Conservation (phyloP, 2,797 vertebrate species). For the Melanotaenia nigrans region DNA sequence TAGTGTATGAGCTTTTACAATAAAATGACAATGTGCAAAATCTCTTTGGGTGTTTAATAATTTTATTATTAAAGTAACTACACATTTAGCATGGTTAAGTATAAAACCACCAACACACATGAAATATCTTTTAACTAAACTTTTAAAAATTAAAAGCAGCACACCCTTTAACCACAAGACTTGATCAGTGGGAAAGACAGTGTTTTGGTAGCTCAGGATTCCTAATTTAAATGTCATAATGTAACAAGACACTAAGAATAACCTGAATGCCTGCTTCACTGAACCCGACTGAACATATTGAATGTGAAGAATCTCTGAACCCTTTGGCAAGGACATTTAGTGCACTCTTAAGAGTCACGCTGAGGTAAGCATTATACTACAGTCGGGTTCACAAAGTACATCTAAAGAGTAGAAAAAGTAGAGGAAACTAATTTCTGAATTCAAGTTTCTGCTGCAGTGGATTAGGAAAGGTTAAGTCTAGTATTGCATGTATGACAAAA, state of each 20-base stretch:
- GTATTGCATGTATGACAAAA: background rate
- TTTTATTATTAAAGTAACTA: constrained; percentile 25
- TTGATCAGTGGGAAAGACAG: background rate
- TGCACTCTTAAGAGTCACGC: constrained; percentile 13
- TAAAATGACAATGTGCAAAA: constrained; percentile 58
- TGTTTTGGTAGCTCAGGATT: constrained; percentile 1
- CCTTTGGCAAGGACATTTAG: constrained; percentile 23
- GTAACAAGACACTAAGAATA: constrained; percentile 16
- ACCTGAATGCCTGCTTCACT: background rate
- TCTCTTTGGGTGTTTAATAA: constrained; percentile 36
- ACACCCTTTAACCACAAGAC: background rate
- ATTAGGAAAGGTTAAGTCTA: no score
- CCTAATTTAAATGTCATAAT: constrained; percentile 16
- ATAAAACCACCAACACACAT: background rate
- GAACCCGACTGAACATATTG: constrained; percentile 11
- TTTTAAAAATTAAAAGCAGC: background rate
- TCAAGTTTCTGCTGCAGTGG: no score
- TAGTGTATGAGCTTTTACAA: constrained; percentile 61
- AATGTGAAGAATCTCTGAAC: constrained; percentile 39
- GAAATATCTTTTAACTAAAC: no score
- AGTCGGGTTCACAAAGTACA: constrained; percentile 19
- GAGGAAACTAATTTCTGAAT: background rate
- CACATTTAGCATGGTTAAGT: background rate
- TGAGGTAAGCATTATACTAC: background rate
- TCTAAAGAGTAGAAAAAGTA: background rate